Base-by-base conservation (phyloP, 1,140 invertebrate genomes). In the Nasonia longicornis region DNA sequence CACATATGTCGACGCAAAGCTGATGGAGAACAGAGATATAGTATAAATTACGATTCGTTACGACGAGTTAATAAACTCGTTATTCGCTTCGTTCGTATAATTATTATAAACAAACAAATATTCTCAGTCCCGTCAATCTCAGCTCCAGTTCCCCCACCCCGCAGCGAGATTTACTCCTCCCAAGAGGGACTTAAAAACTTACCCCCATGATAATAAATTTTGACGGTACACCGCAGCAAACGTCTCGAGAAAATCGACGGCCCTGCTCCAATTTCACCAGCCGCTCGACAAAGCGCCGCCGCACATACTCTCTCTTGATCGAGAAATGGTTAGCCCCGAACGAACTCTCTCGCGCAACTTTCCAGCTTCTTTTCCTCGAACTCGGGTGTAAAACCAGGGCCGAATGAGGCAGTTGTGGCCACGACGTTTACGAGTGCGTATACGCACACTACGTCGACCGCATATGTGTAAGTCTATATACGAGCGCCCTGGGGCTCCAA, bases 201-300 rank as follows among this genome's bases (percentile, higher is more conserved):
- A 73, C n/a, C 31, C 3, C 29, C 69, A 12, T 35, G 29, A 70
- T 38, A 35, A 70, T 73, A 73, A 73, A 73, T 73, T 45, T 67
- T 71, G 69, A 35, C 69, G 35, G 38, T 42, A 42, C 10, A 42
- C 10, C 52, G 16, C 14, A 7, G 20, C 20, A 1, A 35, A 16
- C 16, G 3, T 48, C 45, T 8, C 14, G 45, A 48, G 45, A 48
- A 48, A 48, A 48, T 16, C 45, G 45, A 48, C 45, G 14, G 45
- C 12, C 2, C 12, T 48, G 66, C 14, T 26, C 66, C 10, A 67
- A 67, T 67, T 67, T 67, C 12, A 29, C 22, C 1, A 26, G 26
- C 7, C 1, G 66, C 7, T 26, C 52, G 7, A 58, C 52, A 58
- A 58, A 58, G 20, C 16, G 14, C 48, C 20, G 4, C 58, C 3